Evolutionary conservation across 2,797 vertebrate genomes (phyloP), one percentile per base, ranked within the genome.

Genomic region (Alca torda): DNA sequence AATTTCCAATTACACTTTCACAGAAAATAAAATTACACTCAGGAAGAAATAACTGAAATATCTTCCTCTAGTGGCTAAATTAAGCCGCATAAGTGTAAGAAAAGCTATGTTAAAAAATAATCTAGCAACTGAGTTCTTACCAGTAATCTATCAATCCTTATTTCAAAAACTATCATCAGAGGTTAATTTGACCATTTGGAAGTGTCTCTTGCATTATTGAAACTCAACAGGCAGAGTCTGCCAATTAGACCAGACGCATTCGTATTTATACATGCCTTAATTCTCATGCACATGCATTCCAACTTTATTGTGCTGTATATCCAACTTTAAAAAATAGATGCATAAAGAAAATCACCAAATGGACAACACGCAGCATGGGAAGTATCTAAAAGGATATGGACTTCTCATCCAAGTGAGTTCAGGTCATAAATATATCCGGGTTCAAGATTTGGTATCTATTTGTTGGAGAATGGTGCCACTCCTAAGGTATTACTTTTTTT

Each of bases 21-120:
- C 24, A 95, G 76, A 96, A 97, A 96, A 89, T 59, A 92, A 95
- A 83, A 63, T 91, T 72, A 91, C 19, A 43, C n/a, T 80, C 78
- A 26, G 3, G 43, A 89, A 81, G 65, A 88, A 68, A 31, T 23
- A 67, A 82, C 23, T 46, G 45, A 26, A 88, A 85, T 84, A 72
- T 14, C 11, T 6, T 63, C 63, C 87, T 57, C 41, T 84, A 14
- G 26, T 57, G 35, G 57, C 41, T 90, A 72, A 77, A 82, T 93
- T 84, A 93, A 92, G 21, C n/a, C 65, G 31, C 6, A 43, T 11
- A 72, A 48, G 5, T 65, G 15, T 63, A 84, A 54, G 50, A 88
- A 92, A 89, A 78, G 4, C 10, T 67, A 43, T 37, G 24, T 50
- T 88, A 67, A 61, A 30, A 84, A 72, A 61, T 28, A 60, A 77